Percentiles rank a stretch among this genome's conserved stretches.
Evolutionary conservation across 2,888 invertebrate species (phyloP).

Genomic region (Erpobdella octoculata): DNA sequence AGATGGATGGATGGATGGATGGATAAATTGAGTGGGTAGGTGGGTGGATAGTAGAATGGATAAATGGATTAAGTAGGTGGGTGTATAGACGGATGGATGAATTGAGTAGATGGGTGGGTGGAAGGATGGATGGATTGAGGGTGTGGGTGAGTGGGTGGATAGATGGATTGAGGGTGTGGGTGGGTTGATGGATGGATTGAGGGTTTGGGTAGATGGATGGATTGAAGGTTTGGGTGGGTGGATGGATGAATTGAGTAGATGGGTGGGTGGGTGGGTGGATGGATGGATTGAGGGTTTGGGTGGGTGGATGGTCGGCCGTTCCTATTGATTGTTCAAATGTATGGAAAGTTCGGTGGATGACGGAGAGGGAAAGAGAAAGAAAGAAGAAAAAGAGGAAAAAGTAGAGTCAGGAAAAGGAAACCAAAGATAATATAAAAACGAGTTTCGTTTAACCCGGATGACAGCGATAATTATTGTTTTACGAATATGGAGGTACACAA

Average conservation of each 20-base stretch:
- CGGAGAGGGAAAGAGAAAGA: background rate
- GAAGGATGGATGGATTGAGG: background rate
- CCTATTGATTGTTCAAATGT: no score
- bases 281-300: background rate
- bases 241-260: slow-evolving; percentile 6
- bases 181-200: background rate
- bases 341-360: slow-evolving; percentile 1
- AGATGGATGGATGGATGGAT: slow-evolving; percentile 3
- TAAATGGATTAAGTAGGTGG: background rate
- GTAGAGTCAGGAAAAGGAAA: no score
- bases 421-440: no score
- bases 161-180: no score
- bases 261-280: background rate
- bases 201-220: slow-evolving; percentile 2
- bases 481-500: no score
- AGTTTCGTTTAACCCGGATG: no score
- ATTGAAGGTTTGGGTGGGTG: background rate
- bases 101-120: background rate
- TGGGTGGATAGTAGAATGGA: slow-evolving; percentile 6
- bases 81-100: background rate
- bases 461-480: no score
- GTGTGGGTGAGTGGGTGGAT: no score
- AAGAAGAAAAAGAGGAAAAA: no score
- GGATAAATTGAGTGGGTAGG: background rate
- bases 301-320: slow-evolving; percentile 2